Base-by-base conservation (phyloP, 2,888 invertebrate species). In the Dexiosoma caninum region DNA sequence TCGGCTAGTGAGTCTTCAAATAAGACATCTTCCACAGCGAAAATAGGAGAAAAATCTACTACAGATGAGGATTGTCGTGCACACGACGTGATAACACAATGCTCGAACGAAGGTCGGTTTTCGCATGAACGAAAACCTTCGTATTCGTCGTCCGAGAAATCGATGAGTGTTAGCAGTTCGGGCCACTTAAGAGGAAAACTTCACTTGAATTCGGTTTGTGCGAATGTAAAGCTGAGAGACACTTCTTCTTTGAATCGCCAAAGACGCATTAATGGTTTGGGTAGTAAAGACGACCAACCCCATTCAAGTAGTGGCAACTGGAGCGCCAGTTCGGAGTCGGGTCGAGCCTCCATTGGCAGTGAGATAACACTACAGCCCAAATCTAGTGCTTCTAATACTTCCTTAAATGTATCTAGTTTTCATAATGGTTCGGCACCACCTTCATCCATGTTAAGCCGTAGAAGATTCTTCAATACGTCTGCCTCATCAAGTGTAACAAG, bases 281-380 rank as follows among this genome's bases (percentile, higher is more conserved):
- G 91, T 51, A 86, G 86, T 78, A 89, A 89, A 78, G 95, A 94
- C 89, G 96, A 96, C 82, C 95, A 96, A 86, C 95, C 94, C 37
- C 95, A 97, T 90, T 97, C 97, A 1, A 96, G 96, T 12, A 95
- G 96, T 85, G 98, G 98, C 42, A 97, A 98, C 90, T 98, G 98
- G 98, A 96, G 96, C 84, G 97, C 96, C 1, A 97, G 97, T 87
- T 96, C 96, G 0, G 96, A 96, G 89, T 96, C 96, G 67, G 96
- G 96, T 19, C 92, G 96, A 80, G 95, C 96, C 5, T 96, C 96
- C 69, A 94, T 96, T 78, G 96, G 95, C 81, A 96, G 96, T 59
- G 96, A 96, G 91, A 95, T 95, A 57, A 93, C 94, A 12, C 92
- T 93, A 71, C 92, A 92, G 67, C 94, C 94, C 16, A 94, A 94